These are phyloP conservation scores for Lepus americanus DNA, from an alignment of 2,113 vertebrate genomes.

Conservation along the genomic window DNA sequence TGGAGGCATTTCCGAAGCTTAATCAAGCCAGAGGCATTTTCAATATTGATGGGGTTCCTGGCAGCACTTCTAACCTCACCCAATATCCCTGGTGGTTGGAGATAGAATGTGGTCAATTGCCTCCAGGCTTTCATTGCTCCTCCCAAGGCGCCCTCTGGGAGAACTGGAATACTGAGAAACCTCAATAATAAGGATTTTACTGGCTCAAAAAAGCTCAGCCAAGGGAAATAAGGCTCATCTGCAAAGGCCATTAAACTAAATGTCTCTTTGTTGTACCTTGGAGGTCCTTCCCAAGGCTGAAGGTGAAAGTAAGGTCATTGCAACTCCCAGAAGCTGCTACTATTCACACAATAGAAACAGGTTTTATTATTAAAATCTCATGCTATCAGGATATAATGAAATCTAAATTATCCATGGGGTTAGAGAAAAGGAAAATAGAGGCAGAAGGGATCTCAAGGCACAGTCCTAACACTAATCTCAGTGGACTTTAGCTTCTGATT, in stretches of 20 bases:
- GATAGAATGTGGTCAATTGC: background rate
- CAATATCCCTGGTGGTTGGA: slow-evolving; percentile 2
- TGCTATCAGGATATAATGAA: slow-evolving; percentile 36
- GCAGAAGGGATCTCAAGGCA: background rate
- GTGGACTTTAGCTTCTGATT: background rate
- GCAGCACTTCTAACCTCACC: slow-evolving; percentile 48
- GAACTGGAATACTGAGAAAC: background rate
- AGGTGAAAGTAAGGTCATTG: slow-evolving; percentile 28
- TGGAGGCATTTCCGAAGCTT: slow-evolving; percentile 54
- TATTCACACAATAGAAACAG: background rate
- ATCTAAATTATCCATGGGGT: background rate
- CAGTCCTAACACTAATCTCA: background rate
- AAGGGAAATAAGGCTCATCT: slow-evolving; percentile 51
- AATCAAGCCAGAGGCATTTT: slow-evolving; percentile 61
- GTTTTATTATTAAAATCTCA: slow-evolving; percentile 51
- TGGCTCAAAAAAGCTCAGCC: background rate
- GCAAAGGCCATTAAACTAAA: slow-evolving; percentile 57
- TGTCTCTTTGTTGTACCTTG: slow-evolving; percentile 30
- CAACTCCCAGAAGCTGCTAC: background rate
- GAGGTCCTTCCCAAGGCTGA: background rate
- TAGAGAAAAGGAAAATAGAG: background rate
- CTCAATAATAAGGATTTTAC: slow-evolving; percentile 45
- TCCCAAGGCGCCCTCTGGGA: slow-evolving; percentile 17
- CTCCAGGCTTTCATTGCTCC: background rate
- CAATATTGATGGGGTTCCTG: slow-evolving; percentile 39